Conservation (phyloP, 2,888 invertebrate species). For the Priocnemis perturbator region DNA sequence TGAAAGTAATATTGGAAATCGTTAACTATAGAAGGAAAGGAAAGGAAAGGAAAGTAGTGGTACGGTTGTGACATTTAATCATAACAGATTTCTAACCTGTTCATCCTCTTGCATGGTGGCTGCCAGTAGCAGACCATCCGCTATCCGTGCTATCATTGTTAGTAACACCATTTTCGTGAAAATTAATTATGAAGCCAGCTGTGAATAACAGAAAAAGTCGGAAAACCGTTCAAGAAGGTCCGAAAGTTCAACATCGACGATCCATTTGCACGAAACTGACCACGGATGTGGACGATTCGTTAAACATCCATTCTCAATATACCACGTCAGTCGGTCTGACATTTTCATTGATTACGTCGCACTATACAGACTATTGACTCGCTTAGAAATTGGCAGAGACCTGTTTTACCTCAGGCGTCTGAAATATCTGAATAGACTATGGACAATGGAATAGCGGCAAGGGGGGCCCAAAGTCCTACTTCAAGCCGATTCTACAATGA, state of each 20-base stretch:
- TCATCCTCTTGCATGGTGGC: slow-evolving; percentile 99
- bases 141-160: slow-evolving; percentile 97
- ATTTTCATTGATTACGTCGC: slow-evolving; percentile 28
- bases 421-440: too few relatives aligned
- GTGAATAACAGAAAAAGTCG: slow-evolving; percentile 22
- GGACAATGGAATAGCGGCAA: too few relatives aligned
- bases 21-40: neutral
- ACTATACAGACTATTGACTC: neutral
- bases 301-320: slow-evolving; percentile 58
- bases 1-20: too few relatives aligned
- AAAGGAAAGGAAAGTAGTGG: too few relatives aligned
- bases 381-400: too few relatives aligned
- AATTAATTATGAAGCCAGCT: slow-evolving; percentile 18
- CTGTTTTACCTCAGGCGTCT: too few relatives aligned
- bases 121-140: slow-evolving; percentile 95
- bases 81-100: slow-evolving; percentile 82
- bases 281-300: slow-evolving; percentile 53
- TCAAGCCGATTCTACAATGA: too few relatives aligned
- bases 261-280: slow-evolving; percentile 55
- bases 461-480: too few relatives aligned
- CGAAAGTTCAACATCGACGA: slow-evolving; percentile 37
- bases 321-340: slow-evolving; percentile 67
- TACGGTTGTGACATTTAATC: slow-evolving; percentile 36
- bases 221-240: slow-evolving; percentile 15
- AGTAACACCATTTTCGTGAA: slow-evolving; percentile 90